These are phyloP conservation scores for Phalanger gymnotis DNA, from an alignment of 2,797 vertebrate species.

Conservation along the genomic window DNA sequence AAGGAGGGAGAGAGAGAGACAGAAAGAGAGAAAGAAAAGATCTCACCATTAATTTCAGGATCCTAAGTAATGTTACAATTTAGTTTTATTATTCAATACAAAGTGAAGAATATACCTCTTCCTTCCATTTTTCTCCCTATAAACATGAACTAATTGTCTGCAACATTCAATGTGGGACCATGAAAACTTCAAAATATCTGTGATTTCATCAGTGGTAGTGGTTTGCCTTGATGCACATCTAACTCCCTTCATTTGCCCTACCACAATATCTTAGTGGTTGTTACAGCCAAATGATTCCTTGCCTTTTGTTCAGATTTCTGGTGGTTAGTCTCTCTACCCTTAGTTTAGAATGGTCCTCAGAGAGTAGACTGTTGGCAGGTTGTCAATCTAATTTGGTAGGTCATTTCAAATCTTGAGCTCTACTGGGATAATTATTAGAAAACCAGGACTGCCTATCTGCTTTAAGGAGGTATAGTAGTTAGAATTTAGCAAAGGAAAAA, in stretches of 20 bases:
- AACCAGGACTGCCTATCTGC: not conserved
- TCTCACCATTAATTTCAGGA: not conserved
- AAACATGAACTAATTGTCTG: no score
- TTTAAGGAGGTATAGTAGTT: not conserved
- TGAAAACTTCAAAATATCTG: not conserved
- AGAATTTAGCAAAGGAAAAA: not conserved
- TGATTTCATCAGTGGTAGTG: not conserved
- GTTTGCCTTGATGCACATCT: not conserved
- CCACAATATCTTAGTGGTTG: not conserved
- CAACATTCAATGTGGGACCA: not conserved
- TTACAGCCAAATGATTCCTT: not conserved
- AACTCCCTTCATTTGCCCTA: not conserved
- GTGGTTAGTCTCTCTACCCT: not conserved
- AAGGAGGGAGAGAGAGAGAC: rapidly evolving
- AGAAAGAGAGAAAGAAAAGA: no score
- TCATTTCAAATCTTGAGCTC: no score
- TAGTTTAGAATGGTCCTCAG: not conserved
- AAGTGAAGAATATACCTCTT: not conserved
- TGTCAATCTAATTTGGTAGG: not conserved
- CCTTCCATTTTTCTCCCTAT: not conserved
- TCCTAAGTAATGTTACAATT: not conserved
- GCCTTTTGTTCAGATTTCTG: not conserved
- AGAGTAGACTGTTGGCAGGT: not conserved
- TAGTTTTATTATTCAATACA: not conserved
- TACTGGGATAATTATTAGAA: not conserved